phyloP scores from a whole-genome alignment of 2,888 invertebrate species.

The Griposia aprilina region DNA sequence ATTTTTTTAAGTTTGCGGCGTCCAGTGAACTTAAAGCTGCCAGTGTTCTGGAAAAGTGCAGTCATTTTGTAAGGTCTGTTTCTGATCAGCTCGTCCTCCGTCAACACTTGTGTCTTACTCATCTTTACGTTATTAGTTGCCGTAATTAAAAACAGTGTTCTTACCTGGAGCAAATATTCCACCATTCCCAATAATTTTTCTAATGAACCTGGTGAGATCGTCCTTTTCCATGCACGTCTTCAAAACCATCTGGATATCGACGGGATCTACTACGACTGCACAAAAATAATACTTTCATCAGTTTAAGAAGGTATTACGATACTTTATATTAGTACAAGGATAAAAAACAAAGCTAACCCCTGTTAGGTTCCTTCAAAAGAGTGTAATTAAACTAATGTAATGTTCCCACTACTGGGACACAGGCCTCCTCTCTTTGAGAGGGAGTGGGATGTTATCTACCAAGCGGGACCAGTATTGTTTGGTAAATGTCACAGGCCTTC shows the following conservation, averaged over 20 bases:
- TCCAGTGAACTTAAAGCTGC: not conserved
- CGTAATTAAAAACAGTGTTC: not conserved
- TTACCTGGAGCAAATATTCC: conserved; percentile 84
- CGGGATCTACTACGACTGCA: conserved; percentile 81
- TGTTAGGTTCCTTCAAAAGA: not conserved
- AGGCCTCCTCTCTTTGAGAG: too few relatives aligned
- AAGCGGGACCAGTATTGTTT: too few relatives aligned
- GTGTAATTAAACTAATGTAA: not conserved
- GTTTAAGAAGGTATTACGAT: not conserved
- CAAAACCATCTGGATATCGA: conserved; percentile 81
- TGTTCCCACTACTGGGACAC: too few relatives aligned
- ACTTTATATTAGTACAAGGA: not conserved
- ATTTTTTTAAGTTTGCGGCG: not conserved
- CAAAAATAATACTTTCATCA: conserved; percentile 6
- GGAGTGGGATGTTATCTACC: too few relatives aligned
- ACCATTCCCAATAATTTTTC: conserved; percentile 78
- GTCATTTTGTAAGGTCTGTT: not conserved
- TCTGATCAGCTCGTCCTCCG: not conserved
- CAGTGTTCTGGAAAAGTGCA: not conserved
- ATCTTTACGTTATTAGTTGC: not conserved
- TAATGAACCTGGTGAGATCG: conserved; percentile 80
- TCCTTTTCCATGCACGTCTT: conserved; percentile 86
- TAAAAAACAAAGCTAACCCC: not conserved
- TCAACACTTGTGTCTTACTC: too few relatives aligned
- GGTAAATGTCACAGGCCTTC: too few relatives aligned